A percentile compares a stretch with the other conserved stretches of the same genome.
phyloP scores from a whole-genome alignment of 2,888 invertebrate genomes.

The Phania funesta region DNA sequence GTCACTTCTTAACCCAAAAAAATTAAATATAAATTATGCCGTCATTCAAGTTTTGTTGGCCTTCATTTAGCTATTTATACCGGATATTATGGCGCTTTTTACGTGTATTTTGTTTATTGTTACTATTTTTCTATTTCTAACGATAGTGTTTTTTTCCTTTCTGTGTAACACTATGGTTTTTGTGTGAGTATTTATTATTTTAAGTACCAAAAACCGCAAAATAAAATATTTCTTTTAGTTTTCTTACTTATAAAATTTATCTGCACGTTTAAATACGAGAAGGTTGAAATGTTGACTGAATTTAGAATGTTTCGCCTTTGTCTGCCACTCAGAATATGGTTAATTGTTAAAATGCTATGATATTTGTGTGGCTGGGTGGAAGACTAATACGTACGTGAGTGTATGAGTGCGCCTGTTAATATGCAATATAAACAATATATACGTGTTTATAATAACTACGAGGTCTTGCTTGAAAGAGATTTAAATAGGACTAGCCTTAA shows the following conservation, averaged over 20 bases:
- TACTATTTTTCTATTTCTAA: background rate
- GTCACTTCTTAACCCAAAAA: background rate
- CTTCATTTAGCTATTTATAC: background rate
- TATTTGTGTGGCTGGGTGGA: background rate
- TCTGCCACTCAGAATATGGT: slow-evolving; percentile 24
- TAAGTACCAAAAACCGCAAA: background rate
- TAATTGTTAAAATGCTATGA: slow-evolving; percentile 30
- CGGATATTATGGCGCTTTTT: background rate
- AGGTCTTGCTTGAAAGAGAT: too few relatives aligned
- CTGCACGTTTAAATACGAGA: slow-evolving; percentile 43
- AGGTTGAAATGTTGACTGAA: slow-evolving; percentile 61
- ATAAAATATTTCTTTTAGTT: background rate
- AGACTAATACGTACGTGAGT: background rate
- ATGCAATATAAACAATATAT: background rate
- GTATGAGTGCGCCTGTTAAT: background rate
- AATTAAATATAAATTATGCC: slow-evolving; percentile 50
- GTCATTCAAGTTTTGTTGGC: slow-evolving; percentile 18
- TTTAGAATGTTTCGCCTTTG: slow-evolving; percentile 38
- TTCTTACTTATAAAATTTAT: background rate
- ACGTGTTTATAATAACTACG: background rate
- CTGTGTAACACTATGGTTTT: slow-evolving; percentile 4
- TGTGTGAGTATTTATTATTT: background rate
- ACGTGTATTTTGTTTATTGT: background rate
- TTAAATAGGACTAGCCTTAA: too few relatives aligned
- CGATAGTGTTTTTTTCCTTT: background rate